A percentile compares a stretch with the other conserved stretches of the same genome.
These are phyloP conservation scores for Leuciscus idus DNA, from an alignment of 2,113 vertebrate species.

Conservation along the genomic window DNA sequence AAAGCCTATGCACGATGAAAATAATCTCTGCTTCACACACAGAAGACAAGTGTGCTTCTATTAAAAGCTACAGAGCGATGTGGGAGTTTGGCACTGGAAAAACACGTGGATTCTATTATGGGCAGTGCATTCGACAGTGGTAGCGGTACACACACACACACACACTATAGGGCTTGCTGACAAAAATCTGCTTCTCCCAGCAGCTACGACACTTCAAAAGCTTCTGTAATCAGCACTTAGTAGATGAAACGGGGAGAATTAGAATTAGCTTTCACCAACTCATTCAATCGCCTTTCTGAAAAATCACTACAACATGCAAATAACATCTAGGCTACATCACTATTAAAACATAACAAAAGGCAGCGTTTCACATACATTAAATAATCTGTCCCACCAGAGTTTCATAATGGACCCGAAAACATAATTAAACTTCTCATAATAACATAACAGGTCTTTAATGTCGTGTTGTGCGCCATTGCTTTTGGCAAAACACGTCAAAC, in stretches of 20 bases:
- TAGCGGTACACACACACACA: constrained; percentile 41
- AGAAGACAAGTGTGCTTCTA: constrained; percentile 70
- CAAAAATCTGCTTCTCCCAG: constrained; percentile 49
- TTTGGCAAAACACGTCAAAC: too few relatives aligned
- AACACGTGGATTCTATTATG: constrained; percentile 45
- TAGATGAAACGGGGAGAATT: not conserved
- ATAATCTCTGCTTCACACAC: constrained; percentile 66
- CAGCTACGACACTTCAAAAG: constrained; percentile 60
- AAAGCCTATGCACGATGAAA: not conserved
- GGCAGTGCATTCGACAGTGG: constrained; percentile 31
- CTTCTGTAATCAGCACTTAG: constrained; percentile 48
- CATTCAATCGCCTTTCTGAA: not conserved
- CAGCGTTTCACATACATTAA: too few relatives aligned
- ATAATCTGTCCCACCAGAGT: too few relatives aligned
- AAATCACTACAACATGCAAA: not conserved
- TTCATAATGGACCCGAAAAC: too few relatives aligned
- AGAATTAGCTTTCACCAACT: constrained; percentile 15
- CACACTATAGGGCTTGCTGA: constrained; percentile 54
- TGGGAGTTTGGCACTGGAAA: constrained; percentile 58
- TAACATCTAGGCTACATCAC: not conserved
- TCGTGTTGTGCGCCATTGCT: too few relatives aligned
- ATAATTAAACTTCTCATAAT: too few relatives aligned
- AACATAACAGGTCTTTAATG: too few relatives aligned
- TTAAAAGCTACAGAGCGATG: constrained; percentile 70
- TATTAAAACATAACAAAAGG: too few relatives aligned